phyloP scores from a whole-genome alignment of 30 jellyfish, hydroid and myxozoan species.

The Pelagia noctiluca region DNA sequence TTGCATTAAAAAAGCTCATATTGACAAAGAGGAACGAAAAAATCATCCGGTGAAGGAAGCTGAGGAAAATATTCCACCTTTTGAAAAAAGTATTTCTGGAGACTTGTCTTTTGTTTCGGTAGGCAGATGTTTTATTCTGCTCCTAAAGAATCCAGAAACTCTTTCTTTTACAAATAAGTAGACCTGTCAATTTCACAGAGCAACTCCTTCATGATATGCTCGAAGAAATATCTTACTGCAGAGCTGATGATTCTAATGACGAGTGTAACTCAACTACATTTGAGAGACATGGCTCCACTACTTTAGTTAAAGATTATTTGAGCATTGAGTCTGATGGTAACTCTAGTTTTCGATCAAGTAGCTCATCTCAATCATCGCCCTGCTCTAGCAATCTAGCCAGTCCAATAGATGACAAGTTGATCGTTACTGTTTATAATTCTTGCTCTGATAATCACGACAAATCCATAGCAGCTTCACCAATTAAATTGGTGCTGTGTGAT shows the following conservation, averaged over 20 bases:
- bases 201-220: no score
- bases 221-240: neutral
- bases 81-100: neutral
- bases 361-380: constrained; percentile 51
- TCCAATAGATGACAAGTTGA: constrained; percentile 42
- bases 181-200: no score
- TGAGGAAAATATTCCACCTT: no score
- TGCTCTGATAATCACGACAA: neutral
- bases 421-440: neutral
- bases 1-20: no score
- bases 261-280: neutral
- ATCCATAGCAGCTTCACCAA: no score
- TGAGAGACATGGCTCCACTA: neutral
- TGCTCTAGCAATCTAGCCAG: constrained; percentile 59
- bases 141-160: neutral
- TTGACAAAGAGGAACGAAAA: no score
- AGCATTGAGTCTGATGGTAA: constrained; percentile 56
- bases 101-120: neutral
- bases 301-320: neutral
- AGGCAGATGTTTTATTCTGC: neutral
- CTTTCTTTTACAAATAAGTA: no score
- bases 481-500: neutral
- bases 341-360: constrained; percentile 49
- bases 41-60: no score
- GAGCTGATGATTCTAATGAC: neutral